Base-by-base conservation (phyloP, 2,888 invertebrate species). In the Diaprepes abbreviatus region DNA sequence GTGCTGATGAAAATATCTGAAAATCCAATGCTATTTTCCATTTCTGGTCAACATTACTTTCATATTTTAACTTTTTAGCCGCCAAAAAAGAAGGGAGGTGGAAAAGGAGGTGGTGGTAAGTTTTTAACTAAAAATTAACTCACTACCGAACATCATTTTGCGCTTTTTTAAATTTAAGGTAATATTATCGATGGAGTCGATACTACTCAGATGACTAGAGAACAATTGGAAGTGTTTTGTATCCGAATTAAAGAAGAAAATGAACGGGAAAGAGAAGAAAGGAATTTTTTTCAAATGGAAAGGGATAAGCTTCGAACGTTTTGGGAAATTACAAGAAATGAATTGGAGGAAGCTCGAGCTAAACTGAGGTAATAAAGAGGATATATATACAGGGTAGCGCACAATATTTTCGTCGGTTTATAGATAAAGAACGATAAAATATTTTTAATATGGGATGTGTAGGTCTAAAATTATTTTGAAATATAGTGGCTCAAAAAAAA, bases 211-310 rank as follows among this genome's bases (percentile, higher is more conserved):
- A 97, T 97, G 97, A 91, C 92, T 48, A 89, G 96, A 78, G 97
- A 97, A 80, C 93, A 97, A 86, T 87, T 98, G 66, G 96, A 97
- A 84, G 91, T 93, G 71, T 97, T 97, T 82, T 92, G 94, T 10
- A 87, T 92, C 52, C 89, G 91, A 77, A 90, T 97, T 16, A 91
- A 94, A 81, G 95, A 95, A 80, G 96, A 97, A 86, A 88, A 97
- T 82, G 97, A 97, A 80, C 89, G 94, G 66, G 97, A 98, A 84
- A 87, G 97, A 78, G 97, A 97, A 83, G 97, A 98, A 83, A 86
- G 98, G 62, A 97, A 97, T 84, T 97, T 93, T 83, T 97, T 96
- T 79, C 97, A 97, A 85, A 84, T 97, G 78, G 98, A 98, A 85
- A 88, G 97, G 75, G 97, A 97, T 83, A 97, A 97, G 85, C 88